Percentiles rank a stretch among this genome's conserved stretches.
These are phyloP conservation scores for Umimayanthus kanabou DNA, from an alignment of 92 coral and sea anemone species.

Conservation along the genomic window DNA sequence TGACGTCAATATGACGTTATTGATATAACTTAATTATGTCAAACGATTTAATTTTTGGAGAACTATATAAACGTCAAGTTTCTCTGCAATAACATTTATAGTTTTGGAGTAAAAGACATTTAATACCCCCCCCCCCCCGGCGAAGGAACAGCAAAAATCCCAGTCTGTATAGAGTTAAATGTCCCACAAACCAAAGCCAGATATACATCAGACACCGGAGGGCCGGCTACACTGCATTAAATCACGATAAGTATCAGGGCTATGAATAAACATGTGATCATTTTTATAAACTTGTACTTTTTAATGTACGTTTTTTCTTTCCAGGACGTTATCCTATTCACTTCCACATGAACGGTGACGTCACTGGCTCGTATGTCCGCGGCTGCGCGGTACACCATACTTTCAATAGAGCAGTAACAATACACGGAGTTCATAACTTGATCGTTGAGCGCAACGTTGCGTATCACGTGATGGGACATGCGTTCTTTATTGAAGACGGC, in stretches of 20 bases:
- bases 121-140: too few relatives aligned
- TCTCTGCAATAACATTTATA: too few relatives aligned
- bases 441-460: conserved; percentile 89
- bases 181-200: too few relatives aligned
- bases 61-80: too few relatives aligned
- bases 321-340: conserved; percentile 94
- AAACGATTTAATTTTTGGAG: too few relatives aligned
- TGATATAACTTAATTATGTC: too few relatives aligned
- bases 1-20: too few relatives aligned
- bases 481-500: conserved; percentile 94
- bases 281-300: not conserved
- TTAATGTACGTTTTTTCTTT: not conserved
- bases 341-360: conserved; percentile 90
- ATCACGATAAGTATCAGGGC: not conserved
- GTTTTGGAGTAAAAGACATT: too few relatives aligned
- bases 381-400: conserved; percentile 95
- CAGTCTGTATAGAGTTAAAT: too few relatives aligned
- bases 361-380: conserved; percentile 90
- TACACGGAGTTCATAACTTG: conserved; percentile 86
- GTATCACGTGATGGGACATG: conserved; percentile 88
- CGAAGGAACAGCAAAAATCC: too few relatives aligned
- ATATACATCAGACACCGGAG: too few relatives aligned
- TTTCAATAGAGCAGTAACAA: conserved; percentile 92
- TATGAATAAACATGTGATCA: not conserved
- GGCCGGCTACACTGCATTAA: too few relatives aligned